phyloP scores from a whole-genome alignment of 2,888 invertebrate genomes.

The Stenichneumon culpator region DNA sequence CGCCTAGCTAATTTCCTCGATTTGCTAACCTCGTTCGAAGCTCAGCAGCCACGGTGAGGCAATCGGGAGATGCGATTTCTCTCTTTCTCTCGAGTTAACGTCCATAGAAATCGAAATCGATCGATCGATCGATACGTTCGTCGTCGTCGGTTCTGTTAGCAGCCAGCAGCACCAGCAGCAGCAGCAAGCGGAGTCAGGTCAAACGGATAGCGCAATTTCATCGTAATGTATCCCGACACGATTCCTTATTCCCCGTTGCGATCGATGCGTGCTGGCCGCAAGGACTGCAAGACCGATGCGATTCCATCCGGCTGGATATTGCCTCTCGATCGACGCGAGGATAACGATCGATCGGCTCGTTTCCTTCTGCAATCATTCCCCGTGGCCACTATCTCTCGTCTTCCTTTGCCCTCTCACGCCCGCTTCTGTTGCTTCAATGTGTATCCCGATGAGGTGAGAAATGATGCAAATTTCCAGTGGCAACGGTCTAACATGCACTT shows the following conservation, averaged over 20 bases:
- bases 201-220: constrained; percentile 68
- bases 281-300: constrained; percentile 64
- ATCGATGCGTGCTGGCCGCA: constrained; percentile 60
- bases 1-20: constrained; percentile 59
- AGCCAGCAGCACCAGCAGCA: constrained; percentile 36
- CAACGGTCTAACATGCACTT: constrained; percentile 50
- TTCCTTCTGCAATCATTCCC: constrained; percentile 52
- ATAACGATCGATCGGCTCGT: constrained; percentile 66
- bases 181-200: constrained; percentile 55
- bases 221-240: constrained; percentile 68
- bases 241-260: constrained; percentile 44
- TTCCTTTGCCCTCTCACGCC: constrained; percentile 15
- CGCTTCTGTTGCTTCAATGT: constrained; percentile 33
- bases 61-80: constrained; percentile 54
- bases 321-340: constrained; percentile 62
- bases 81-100: constrained; percentile 68
- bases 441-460: constrained; percentile 62
- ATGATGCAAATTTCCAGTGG: constrained; percentile 62
- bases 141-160: constrained; percentile 51
- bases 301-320: constrained; percentile 66
- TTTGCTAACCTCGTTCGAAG: constrained; percentile 42
- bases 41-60: not conserved
- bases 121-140: constrained; percentile 65
- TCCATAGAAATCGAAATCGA: constrained; percentile 67
- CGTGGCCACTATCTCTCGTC: constrained; percentile 31